Evolutionary conservation across 1,140 invertebrate species (phyloP).

Genomic region (Cherax destructor): DNA sequence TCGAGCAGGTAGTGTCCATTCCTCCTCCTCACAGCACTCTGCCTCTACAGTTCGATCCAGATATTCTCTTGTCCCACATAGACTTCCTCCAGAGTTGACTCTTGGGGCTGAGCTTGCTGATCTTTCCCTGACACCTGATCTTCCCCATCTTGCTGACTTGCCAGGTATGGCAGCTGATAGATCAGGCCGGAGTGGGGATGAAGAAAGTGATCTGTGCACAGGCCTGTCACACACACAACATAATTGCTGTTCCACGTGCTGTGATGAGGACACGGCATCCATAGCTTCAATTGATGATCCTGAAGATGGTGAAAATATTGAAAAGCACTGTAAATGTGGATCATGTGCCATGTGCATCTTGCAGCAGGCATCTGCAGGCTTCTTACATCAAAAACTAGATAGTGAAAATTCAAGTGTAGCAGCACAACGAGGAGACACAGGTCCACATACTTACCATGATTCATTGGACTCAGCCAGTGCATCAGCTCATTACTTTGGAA

Average conservation of each 20-base stretch:
- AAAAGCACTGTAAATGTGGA: slow-evolving; percentile 61
- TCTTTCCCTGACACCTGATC: slow-evolving; percentile 63
- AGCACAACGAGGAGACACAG: slow-evolving; percentile 38
- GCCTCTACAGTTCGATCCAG: slow-evolving; percentile 72
- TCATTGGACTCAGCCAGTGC: slow-evolving; percentile 41
- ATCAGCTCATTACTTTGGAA: slow-evolving; percentile 44
- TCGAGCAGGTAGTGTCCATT: slow-evolving; percentile 70
- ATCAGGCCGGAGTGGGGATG: slow-evolving; percentile 49
- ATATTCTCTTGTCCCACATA: slow-evolving; percentile 66
- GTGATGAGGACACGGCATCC: slow-evolving; percentile 66
- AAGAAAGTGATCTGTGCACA: slow-evolving; percentile 49
- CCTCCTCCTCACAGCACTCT: slow-evolving; percentile 73
- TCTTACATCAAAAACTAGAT: slow-evolving; percentile 57
- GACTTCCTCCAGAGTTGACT: slow-evolving; percentile 64
- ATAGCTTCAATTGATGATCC: slow-evolving; percentile 58
- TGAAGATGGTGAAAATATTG: slow-evolving; percentile 44
- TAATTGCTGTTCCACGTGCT: slow-evolving; percentile 72
- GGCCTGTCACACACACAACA: slow-evolving; percentile 62
- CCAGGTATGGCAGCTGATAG: slow-evolving; percentile 70
- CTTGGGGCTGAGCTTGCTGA: slow-evolving; percentile 66
- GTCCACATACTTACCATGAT: slow-evolving; percentile 40
- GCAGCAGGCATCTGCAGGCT: slow-evolving; percentile 56
- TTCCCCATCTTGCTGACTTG: slow-evolving; percentile 70
- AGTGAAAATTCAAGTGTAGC: slow-evolving; percentile 52
- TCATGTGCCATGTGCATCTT: slow-evolving; percentile 67